phyloP scores from a whole-genome alignment of 2,797 vertebrate species.

The Caiman crocodilus region DNA sequence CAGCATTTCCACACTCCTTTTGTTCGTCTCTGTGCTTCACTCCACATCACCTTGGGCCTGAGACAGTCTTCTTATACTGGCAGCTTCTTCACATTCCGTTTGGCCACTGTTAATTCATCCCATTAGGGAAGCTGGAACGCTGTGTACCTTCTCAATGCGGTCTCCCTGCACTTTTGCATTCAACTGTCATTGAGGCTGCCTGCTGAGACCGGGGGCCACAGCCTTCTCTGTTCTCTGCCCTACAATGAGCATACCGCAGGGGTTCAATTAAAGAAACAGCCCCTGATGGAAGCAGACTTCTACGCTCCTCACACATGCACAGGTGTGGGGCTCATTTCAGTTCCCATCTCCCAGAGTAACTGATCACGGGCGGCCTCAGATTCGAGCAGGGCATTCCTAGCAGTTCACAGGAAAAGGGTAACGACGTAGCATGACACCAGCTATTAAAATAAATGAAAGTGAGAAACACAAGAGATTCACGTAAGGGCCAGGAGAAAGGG shows the following conservation, averaged over 20 bases:
- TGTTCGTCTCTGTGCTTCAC: background rate
- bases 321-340: slow-evolving; percentile 9
- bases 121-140: background rate
- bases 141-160: background rate
- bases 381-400: background rate
- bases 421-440: rapidly evolving
- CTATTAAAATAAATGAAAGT: background rate
- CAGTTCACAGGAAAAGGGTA: background rate
- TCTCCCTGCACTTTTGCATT: background rate
- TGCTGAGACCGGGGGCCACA: background rate
- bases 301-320: background rate
- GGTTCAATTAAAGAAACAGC: background rate
- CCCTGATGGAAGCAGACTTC: background rate
- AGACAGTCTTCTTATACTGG: background rate
- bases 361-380: background rate
- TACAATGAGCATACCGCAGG: background rate
- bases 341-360: background rate
- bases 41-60: background rate
- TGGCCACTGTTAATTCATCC: background rate
- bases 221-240: background rate
- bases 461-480: background rate
- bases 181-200: no score
- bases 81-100: background rate
- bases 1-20: background rate
- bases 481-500: background rate